Percentiles rank a stretch among this genome's conserved stretches.
Conservation (phyloP, 1,140 invertebrate species). For the Drosophila aff. region DNA sequence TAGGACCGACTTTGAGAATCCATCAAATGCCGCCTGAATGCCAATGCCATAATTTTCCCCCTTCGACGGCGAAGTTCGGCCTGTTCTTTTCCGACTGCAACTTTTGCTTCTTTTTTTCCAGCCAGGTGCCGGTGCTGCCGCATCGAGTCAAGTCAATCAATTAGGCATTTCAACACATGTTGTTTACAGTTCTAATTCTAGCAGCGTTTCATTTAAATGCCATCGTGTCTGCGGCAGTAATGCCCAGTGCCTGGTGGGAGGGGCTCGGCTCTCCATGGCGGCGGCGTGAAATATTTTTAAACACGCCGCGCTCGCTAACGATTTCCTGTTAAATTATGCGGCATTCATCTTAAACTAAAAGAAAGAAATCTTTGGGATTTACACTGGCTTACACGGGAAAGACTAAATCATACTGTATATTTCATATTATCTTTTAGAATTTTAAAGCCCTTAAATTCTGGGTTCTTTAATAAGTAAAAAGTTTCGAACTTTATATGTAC, state of each 20-base stretch:
- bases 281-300: conserved; percentile 69
- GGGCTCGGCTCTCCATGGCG: conserved; percentile 8
- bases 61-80: conserved; percentile 5
- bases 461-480: too few relatives aligned
- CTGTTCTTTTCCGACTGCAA: conserved; percentile 23
- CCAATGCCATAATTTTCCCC: conserved; percentile 68
- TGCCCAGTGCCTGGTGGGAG: conserved; percentile 8
- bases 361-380: conserved; percentile 33
- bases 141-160: conserved; percentile 74
- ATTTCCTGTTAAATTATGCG: conserved; percentile 79
- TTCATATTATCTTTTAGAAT: too few relatives aligned
- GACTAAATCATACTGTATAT: not conserved
- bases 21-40: conserved; percentile 69
- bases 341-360: conserved; percentile 67
- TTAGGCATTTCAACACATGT: conserved; percentile 82
- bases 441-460: too few relatives aligned
- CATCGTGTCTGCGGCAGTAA: conserved; percentile 57
- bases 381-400: not conserved
- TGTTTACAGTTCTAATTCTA: conserved; percentile 83
- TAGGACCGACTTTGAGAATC: conserved; percentile 51
- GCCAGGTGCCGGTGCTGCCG: conserved; percentile 13
- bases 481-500: too few relatives aligned
- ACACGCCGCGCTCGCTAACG: conserved; percentile 57
- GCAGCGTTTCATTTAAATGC: conserved; percentile 72
- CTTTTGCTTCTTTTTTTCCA: conserved; percentile 4